phyloP scores from a whole-genome alignment of 2,113 vertebrate species.

The Acrocephalus arundinaceus region DNA sequence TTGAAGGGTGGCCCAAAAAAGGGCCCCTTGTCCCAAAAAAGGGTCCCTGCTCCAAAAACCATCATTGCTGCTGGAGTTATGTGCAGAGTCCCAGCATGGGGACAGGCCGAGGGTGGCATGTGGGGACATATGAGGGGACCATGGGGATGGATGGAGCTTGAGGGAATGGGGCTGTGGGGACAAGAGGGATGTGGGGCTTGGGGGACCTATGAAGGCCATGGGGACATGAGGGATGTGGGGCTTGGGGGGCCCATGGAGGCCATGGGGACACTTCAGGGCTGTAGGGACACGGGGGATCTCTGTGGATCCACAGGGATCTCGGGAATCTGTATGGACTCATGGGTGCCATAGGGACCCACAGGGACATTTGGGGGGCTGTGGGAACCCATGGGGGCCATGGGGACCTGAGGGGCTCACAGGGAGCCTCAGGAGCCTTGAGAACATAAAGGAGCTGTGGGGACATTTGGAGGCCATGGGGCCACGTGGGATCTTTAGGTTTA shows the following conservation, averaged over 20 bases:
- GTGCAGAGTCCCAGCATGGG: not conserved
- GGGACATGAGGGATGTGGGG: too few relatives aligned
- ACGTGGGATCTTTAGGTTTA: not conserved
- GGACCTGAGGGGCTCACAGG: too few relatives aligned
- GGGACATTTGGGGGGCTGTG: not conserved
- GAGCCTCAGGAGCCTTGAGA: not conserved
- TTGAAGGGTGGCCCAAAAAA: not conserved
- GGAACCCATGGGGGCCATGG: not conserved
- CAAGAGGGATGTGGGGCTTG: fast-evolving
- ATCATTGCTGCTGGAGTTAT: fast-evolving
- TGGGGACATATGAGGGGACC: fast-evolving
- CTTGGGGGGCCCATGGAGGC: fast-evolving
- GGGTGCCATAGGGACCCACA: not conserved
- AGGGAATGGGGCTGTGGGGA: not conserved
- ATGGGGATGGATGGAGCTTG: fast-evolving
- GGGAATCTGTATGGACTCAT: too few relatives aligned
- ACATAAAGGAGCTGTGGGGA: not conserved
- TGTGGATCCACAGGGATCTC: not conserved
- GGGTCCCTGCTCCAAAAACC: not conserved
- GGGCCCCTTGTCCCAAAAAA: not conserved
- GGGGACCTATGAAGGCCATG: too few relatives aligned
- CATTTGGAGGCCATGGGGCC: not conserved
- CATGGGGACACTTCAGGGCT: not conserved
- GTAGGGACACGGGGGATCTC: fast-evolving
- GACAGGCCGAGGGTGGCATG: fast-evolving